phyloP scores from a whole-genome alignment of 2,113 vertebrate species.

The Rissa tridactyla region DNA sequence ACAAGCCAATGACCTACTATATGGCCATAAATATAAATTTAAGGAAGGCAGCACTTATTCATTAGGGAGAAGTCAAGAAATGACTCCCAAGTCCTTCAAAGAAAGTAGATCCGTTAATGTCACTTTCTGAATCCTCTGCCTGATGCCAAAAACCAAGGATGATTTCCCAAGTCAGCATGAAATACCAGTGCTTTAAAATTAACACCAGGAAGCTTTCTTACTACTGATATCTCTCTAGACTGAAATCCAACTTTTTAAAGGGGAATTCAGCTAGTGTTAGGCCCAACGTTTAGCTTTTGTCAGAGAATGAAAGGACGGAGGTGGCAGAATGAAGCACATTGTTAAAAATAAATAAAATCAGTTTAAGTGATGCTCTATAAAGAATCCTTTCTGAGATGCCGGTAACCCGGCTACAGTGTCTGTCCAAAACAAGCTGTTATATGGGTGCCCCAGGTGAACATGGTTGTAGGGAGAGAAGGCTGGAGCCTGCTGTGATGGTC shows the following conservation, averaged over 20 bases:
- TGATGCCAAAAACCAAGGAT: constrained; percentile 40
- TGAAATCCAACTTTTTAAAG: constrained; percentile 12
- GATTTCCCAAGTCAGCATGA: constrained; percentile 59
- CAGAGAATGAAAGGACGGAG: not conserved
- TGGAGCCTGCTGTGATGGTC: not conserved
- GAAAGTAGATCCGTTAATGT: constrained; percentile 61
- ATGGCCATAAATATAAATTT: constrained; percentile 71
- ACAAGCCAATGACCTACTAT: constrained; percentile 65
- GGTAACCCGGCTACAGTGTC: not conserved
- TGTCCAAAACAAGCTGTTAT: not conserved
- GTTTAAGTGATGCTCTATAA: not conserved
- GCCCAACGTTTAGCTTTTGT: constrained; percentile 6
- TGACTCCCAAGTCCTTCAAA: constrained; percentile 71
- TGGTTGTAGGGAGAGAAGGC: not conserved
- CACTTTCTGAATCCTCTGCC: constrained; percentile 37
- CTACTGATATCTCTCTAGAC: not conserved
- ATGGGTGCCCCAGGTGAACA: not conserved
- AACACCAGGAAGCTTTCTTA: constrained; percentile 15
- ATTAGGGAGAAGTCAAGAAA: constrained; percentile 71
- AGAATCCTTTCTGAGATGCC: not conserved
- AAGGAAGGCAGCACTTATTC: constrained; percentile 64
- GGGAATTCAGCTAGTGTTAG: not conserved
- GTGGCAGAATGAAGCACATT: not conserved
- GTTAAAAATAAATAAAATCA: constrained; percentile 38
- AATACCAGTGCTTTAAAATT: constrained; percentile 43